Evolutionary conservation across 2,113 vertebrate species (phyloP), one percentile per base, ranked within the genome.

Genomic region (Thinocorus orbignyianus): DNA sequence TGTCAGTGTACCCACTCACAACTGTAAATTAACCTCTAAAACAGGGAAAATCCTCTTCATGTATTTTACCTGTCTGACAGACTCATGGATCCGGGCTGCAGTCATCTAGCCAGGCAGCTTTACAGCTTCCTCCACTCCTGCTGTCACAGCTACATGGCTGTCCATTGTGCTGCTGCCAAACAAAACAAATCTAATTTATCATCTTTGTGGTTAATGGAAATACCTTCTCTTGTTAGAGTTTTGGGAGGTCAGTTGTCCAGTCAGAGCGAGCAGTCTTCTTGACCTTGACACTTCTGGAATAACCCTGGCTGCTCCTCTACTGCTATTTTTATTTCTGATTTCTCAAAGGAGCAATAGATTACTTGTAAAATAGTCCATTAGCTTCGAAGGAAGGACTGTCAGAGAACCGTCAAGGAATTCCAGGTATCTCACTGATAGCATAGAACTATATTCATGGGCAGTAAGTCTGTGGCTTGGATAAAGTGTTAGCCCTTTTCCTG

Each of bases 161-260:
- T 79, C 17, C 16, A 14, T 88, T 3, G 7, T 35, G 41, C 69
- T 90, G 20, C 49, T 42, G 80, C 33, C n/a, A 93, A 85, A 60
- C 28, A 52, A 66, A n/a, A 37, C 39, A 81, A 60, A 79, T 41
- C 4, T 73, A 64, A 62, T 46, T 81, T 81, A 69, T 78, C 46
- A 72, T 89, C 24, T 30, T 52, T 89, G 91, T 81, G 33, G 77
- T 95, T 93, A 79, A 79, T 49, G 25, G 15, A 93, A 96, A 93
- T 89, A 77, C 37, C 58, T 93, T 88, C 31, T 68, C 25, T 26
- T 33, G 7, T 33, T 39, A 71, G n/a, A 24, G 33, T 31, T 62
- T 78, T 15, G 13, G 64, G 42, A 86, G 25, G 35, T 91, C 71
- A 92, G 14, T 31, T 58, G 13, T 68, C 18, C 64, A 49, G 78